Base-by-base conservation (phyloP, 2,113 vertebrate genomes). In the Pao palembangensis region DNA sequence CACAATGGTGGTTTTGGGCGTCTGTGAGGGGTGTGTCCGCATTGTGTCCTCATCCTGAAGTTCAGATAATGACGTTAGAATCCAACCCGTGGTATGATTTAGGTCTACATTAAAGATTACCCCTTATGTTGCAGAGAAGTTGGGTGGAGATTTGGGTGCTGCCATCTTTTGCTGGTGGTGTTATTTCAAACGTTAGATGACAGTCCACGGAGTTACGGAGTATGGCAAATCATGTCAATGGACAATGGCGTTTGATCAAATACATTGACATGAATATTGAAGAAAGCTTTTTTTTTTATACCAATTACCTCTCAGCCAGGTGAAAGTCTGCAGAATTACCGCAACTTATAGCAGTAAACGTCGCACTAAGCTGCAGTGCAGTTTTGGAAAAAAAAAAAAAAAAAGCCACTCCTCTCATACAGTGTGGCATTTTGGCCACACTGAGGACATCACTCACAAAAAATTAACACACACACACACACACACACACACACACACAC, bases 361-460 rank as follows among this genome's bases (percentile, higher is more conserved):
- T 50, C 43, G 17, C 52, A 41, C 43, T 59, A n/a, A 67, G 68
- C 55, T 55, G 55, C 73, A 61, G 10, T 65, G 56, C 64, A 73
- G 21, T 50, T 11, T 56, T 11, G 3, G 31, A 18, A 56, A 63
- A 64, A 53, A 23, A 57, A 25, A 2, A 21, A 18, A 56, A 63
- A 64, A 53, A 23, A 57, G 38, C 41, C 20, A 19, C 21, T 19
- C 2, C 1, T 44, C 43, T 31, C 34, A 28, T 57, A 19, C 57
- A 49, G 3, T 57, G 48, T 53, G 59, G 55, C 69, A 53, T 64
- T 25, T 63, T 18, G 3, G 41, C 16, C 55, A 41, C 46, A 47
- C 34, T 38, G 34, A 38, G 34, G 34, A 38, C 34, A 8, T 38
- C 34, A 12, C 34, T 38, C 34, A 38, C 25, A 28, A 28, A 25